Evolutionary conservation across 1,140 invertebrate species (phyloP).

Genomic region (Drosophila guanche): DNA sequence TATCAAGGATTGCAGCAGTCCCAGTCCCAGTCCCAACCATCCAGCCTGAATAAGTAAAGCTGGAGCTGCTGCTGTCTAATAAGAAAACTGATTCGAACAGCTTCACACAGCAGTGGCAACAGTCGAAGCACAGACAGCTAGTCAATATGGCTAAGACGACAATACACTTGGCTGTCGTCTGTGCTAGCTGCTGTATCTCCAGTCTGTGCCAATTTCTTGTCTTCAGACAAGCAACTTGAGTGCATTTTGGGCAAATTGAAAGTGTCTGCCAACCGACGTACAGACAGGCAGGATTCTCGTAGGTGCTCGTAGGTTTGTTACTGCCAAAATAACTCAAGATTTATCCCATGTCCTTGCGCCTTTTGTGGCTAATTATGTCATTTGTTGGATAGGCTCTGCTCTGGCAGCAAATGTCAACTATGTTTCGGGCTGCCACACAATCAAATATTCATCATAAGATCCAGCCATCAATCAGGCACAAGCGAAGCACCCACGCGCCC

Average conservation of each 20-base stretch:
- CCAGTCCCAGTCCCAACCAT: neutral
- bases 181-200: neutral
- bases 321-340: constrained; percentile 48
- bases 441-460: constrained; percentile 36
- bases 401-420: constrained; percentile 47
- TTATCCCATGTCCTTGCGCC: constrained; percentile 18
- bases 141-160: constrained; percentile 53
- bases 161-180: constrained; percentile 23
- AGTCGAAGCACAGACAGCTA: constrained; percentile 1
- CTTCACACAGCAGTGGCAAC: constrained; percentile 6
- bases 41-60: constrained; percentile 44
- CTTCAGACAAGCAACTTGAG: constrained; percentile 39
- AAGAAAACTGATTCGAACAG: constrained; percentile 30
- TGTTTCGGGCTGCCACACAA: constrained; percentile 25
- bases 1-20: constrained; percentile 2
- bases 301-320: neutral
- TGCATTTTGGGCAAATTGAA: constrained; percentile 57
- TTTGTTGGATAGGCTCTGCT: constrained; percentile 31
- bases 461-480: constrained; percentile 32
- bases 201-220: constrained; percentile 7
- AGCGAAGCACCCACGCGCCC: neutral
- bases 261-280: constrained; percentile 24
- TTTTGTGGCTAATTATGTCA: constrained; percentile 59
- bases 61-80: constrained; percentile 20
- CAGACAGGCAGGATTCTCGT: no score